phyloP scores from a whole-genome alignment of 2,113 vertebrate species.

The Tonatia bakeri region DNA sequence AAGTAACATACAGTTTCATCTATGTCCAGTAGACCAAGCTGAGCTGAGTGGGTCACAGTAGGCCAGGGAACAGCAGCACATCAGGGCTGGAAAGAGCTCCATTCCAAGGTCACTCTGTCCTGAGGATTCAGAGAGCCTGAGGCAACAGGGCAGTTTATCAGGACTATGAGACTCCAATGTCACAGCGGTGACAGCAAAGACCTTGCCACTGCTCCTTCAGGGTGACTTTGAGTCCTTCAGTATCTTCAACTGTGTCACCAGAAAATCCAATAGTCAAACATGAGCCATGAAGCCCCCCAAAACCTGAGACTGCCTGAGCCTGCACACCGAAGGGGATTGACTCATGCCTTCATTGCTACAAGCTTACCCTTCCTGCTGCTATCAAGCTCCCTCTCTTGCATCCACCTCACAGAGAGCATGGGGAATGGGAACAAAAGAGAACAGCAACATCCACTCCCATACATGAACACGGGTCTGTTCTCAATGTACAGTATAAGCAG shows the following conservation, averaged over 20 bases:
- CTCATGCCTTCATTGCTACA: not conserved
- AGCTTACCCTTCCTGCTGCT: not conserved
- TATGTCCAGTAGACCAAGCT: not conserved
- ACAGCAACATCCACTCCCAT: not conserved
- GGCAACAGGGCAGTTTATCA: not conserved
- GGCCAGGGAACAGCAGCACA: not conserved
- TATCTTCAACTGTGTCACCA: not conserved
- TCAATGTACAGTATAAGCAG: not conserved
- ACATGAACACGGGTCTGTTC: too few species aligned
- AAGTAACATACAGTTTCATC: not conserved
- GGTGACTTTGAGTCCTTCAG: not conserved
- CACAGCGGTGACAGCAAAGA: not conserved
- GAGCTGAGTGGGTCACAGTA: not conserved
- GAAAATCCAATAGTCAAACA: not conserved
- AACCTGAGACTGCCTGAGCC: not conserved
- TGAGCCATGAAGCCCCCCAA: accelerated
- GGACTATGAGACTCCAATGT: not conserved
- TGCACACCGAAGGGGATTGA: not conserved
- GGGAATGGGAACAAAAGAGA: not conserved
- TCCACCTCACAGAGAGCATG: not conserved
- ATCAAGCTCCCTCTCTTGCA: not conserved
- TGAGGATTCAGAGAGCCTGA: not conserved
- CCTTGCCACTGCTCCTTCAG: not conserved
- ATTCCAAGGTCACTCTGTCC: not conserved
- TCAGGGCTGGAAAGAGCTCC: not conserved